Base-by-base conservation (phyloP, 2,113 vertebrate species). In the Heteronetta atricapilla region DNA sequence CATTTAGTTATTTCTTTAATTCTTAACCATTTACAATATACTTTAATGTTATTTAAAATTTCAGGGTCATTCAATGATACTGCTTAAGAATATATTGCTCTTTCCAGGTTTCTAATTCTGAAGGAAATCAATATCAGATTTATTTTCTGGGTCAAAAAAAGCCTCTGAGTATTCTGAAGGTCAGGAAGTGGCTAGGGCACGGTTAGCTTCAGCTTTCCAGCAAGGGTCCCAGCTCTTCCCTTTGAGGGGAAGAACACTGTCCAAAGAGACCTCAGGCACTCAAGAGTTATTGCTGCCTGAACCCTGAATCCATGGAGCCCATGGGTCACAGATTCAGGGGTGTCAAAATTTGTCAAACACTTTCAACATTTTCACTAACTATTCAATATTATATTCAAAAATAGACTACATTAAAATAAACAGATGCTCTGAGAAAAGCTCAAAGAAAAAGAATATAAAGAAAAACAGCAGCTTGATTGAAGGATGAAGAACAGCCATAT, bases 1-100 rank as follows among this genome's bases (percentile, higher is more conserved):
- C 86, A 93, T 88, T 58, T 90, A 69, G 88, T 92, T 94, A 58
- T 75, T 97, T 90, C 82, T 92, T 92, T 73, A 89, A 94, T 88
- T 86, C 86, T 84, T 88, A 94, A 93, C 58, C 77, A 84, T 90
- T 96, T 82, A 86, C 38, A 79, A 83, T 78, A 82, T 14, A 78
- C 14, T 29, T 88, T 67, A 88, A 92, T n/a, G 62, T 78, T 77
- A 88, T 84, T 94, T 91, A 64, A 93, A 94, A 90, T 75, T 42
- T 53, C 95, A 92, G 53, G 82, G 53, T 50, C 73, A 73, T 68
- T 64, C 70, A 78, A 81, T 48, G 86, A 75, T 12, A 81, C 20
- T 36, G 13, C 58, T 81, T 90, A 93, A 80, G 72, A 89, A 88
- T 10, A 44, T 48, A 42, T 6, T 68, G 60, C 68, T 92, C 66